Base-by-base conservation (phyloP, 2,113 vertebrate species). In the Syngnathus floridae region DNA sequence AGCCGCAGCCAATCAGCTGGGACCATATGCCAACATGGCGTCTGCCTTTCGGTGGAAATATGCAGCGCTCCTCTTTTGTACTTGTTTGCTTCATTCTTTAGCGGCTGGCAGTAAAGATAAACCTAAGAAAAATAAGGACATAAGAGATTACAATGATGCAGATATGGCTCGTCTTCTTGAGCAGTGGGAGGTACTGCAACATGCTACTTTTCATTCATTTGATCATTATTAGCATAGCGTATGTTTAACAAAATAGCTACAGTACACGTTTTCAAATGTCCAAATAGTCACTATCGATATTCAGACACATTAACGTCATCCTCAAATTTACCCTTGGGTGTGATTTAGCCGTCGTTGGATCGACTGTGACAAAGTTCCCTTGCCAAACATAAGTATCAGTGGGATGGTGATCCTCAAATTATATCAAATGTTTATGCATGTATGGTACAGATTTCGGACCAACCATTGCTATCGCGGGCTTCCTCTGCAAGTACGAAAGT, bases 111-210 rank as follows among this genome's bases (percentile, higher is more conserved):
- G 66, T 63, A 75, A 86, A 43, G 75, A 79, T 0, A 86, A 90
- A 14, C 59, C 70, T 1, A 88, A 87, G 82, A 96, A 93, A 74
- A 95, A 94, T 82, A 98, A 98, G 65, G 95, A 98, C 45, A 95
- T 98, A 63, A 91, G 95, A 59, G 96, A 98, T 74, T 98, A 97
- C 82, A 97, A 98, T 64, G 95, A 98, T 31, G 96, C 94, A 1
- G 95, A 98, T 73, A 98, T 98, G 96, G 96, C 95, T 1, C 89
- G 94, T 70, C 92, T 98, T 37, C 86, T 97, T 90, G 96, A 98
- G 26, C 93, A 98, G 65, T 98, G 96, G 96, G 96, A 98, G 95
- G 95, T 96, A 36, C 1, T 74, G 43, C 2, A 21, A 22, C 5
- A 6, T 9, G 2, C 12, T 1, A 7, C n/a, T 21, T 51, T 2